Conservation (phyloP, 2,888 invertebrate genomes). For the Ferrisia virgata region DNA sequence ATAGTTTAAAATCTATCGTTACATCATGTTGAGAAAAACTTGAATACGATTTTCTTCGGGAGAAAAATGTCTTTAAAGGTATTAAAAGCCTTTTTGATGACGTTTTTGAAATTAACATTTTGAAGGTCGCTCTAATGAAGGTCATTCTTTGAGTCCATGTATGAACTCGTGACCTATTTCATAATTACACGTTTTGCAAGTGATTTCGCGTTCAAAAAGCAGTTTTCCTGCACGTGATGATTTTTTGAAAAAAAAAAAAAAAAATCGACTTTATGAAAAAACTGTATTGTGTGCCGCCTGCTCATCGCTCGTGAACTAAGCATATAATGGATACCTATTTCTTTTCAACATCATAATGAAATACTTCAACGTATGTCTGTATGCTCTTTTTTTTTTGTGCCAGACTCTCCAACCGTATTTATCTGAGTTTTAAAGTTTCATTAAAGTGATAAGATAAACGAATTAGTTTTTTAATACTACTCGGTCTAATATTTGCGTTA, state of each 20-base stretch:
- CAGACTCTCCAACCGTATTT: neutral
- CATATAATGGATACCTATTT: too few relatives aligned
- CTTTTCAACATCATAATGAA: neutral
- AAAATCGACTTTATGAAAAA: too few relatives aligned
- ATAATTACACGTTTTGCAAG: neutral
- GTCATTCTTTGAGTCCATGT: slow-evolving; percentile 2
- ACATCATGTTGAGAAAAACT: neutral
- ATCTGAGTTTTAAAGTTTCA: neutral
- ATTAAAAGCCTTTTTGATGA: neutral
- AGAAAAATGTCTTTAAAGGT: neutral
- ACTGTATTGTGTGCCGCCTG: too few relatives aligned
- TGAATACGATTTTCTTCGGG: neutral
- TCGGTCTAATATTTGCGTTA: neutral
- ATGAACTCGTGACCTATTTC: slow-evolving; percentile 33
- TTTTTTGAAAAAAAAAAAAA: neutral
- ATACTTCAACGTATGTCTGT: neutral
- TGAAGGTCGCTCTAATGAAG: slow-evolving; percentile 17
- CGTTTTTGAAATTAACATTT: slow-evolving; percentile 15
- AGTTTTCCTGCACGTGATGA: slow-evolving; percentile 9
- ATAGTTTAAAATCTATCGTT: neutral
- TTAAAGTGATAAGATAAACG: neutral
- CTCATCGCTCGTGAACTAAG: too few relatives aligned
- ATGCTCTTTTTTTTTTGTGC: neutral
- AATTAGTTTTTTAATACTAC: neutral
- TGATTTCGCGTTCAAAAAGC: neutral